Evolutionary conservation across 2,888 invertebrate species (phyloP), one percentile per base, ranked within the genome.

Genomic region (Luffia ferchaultella): DNA sequence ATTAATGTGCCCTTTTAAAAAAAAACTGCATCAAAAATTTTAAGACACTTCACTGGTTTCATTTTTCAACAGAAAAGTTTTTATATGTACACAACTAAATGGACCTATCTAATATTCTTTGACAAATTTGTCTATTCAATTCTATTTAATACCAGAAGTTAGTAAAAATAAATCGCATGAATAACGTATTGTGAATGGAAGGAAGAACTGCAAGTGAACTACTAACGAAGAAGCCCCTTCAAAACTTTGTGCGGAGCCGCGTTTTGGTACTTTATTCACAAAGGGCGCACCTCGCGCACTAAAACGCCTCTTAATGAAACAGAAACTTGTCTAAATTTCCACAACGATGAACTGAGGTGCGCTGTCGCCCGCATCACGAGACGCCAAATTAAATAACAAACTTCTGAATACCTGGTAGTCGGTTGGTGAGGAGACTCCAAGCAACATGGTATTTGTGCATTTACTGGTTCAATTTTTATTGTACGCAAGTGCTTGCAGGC

Each of bases 351-450:
- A 59, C 65, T 57, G 61, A 66, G 65, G 68, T 47, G 42, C 45
- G 30, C 30, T 7, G 30, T 65, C 65, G 65, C 73, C 74, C 74
- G 75, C 71, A 74, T 74, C 69, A 70, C 72, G 70, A 73, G 71
- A 74, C 73, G 69, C 71, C 71, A 73, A 80, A 78, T 80, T 76
- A 77, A 80, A 80, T 78, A 79, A 73, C 70, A 76, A 70, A 76
- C 75, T 70, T 76, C 42, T 42, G 43, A 45, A 47, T 18, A 42
- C 18, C 17, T 42, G 16, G 20, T 20, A 16, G 43, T 61, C 56
- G 56, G 62, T 62, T 61, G 56, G 52, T 59, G 59, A 53, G 60
- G 58, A 61, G 60, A 18, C 46, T 40, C 43, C 18, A 42, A 51
- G 41, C 44, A 47, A 46, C 50, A 16, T 20, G 43, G 48, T 47